Evolutionary conservation across 2,113 vertebrate genomes (phyloP).

Genomic region (Jacana jacana): DNA sequence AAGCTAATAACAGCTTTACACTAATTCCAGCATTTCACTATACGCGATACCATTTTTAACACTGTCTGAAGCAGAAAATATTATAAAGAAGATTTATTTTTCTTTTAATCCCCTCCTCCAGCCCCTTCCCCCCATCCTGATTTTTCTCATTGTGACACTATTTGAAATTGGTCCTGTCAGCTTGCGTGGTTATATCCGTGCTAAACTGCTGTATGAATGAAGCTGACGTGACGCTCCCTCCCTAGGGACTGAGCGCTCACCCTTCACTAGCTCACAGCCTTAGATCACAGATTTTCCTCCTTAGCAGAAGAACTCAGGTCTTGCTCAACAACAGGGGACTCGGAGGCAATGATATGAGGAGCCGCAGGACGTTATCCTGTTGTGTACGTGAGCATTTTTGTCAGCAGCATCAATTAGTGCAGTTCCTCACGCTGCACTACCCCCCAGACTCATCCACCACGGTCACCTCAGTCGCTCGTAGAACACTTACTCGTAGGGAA

Average conservation of each 20-base stretch:
- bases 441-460: background rate
- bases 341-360: background rate
- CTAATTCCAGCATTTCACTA: background rate
- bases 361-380: background rate
- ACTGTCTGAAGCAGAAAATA: background rate
- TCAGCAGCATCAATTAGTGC: background rate
- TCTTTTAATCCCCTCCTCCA: background rate
- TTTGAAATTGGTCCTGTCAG: background rate
- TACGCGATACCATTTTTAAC: background rate
- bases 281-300: background rate
- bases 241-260: background rate
- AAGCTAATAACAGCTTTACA: background rate
- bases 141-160: background rate
- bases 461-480: background rate
- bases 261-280: background rate
- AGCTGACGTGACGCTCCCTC: background rate
- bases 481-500: constrained; percentile 93
- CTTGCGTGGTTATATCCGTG: background rate
- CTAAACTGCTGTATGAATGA: background rate
- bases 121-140: background rate
- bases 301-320: background rate
- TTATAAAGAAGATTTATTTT: background rate
- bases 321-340: background rate
- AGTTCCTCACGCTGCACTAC: background rate
- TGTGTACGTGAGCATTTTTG: background rate